phyloP scores from a whole-genome alignment of 2,797 vertebrate species.

The Aphelocoma californica region DNA sequence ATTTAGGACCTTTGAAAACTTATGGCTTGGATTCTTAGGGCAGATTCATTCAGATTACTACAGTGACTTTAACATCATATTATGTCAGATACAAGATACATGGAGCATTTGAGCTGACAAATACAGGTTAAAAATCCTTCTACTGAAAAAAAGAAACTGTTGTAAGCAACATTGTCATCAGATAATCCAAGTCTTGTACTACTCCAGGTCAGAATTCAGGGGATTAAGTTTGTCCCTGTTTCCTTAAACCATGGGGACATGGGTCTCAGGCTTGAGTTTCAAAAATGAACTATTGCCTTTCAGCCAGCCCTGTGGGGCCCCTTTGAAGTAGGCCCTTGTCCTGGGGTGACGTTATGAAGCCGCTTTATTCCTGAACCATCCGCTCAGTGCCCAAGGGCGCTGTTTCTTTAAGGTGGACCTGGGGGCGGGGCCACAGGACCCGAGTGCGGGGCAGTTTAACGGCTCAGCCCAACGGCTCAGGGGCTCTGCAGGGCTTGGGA shows the following conservation, averaged over 20 bases:
- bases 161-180: neutral
- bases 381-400: too few relatives aligned
- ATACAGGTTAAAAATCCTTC: neutral
- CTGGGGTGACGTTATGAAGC: too few relatives aligned
- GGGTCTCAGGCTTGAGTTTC: neutral
- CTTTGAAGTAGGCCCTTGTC: neutral
- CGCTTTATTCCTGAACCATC: too few relatives aligned
- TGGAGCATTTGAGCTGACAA: neutral
- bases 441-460: too few relatives aligned
- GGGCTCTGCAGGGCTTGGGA: too few relatives aligned
- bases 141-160: neutral
- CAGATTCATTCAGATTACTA: neutral
- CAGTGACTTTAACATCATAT: neutral
- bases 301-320: neutral
- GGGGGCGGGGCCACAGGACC: too few relatives aligned
- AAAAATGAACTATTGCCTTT: neutral
- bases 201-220: neutral
- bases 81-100: neutral
- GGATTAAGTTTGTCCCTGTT: neutral
- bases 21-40: neutral
- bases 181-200: neutral
- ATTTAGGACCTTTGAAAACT: neutral
- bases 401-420: too few relatives aligned
- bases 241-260: neutral
- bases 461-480: too few relatives aligned